Evolutionary conservation across 2,113 vertebrate genomes (phyloP), one percentile per base, ranked within the genome.

Genomic region (Cariama cristata): DNA sequence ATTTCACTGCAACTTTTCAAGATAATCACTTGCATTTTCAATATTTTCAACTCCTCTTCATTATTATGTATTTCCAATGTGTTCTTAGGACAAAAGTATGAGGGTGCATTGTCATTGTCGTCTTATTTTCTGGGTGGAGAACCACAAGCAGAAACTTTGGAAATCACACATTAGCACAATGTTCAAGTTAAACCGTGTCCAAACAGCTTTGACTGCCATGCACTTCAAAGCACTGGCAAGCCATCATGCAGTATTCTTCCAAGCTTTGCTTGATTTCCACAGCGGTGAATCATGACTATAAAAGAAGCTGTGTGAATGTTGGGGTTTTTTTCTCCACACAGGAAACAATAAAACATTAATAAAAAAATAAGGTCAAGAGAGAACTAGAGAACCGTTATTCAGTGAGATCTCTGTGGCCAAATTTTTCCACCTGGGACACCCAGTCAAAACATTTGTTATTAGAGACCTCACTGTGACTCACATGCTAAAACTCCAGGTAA

Each of bases 141-240:
- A 95, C 85, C 59, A 32, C 75, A 88, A 52, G 67, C 53, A 88
- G 50, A 69, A 94, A 79, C 60, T 84, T 93, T 96, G 92, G 86
- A 97, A 94, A 86, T 96, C 45, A 67, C 94, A 97, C 76, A 91
- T 96, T 92, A 96, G 64, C 79, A 77, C 59, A 81, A 74, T 35
- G 52, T 81, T 92, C 83, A 80, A 84, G 86, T 74, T 75, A 93
- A 92, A 75, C 56, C 14, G 5, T 47, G 93, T 90, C 94, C 95
- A 89, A 91, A 84, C 23, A 86, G 52, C 71, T 77, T 42, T 86
- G 77, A 47, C 69, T 90, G 94, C 83, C 79, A 27, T 40, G 73
- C 47, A 88, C 88, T 96, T 97, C 94, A 97, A 96, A 96, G 93
- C 49, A 6, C 68, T 97, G 95, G 97, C 96, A 94, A 88, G 38